Evolutionary conservation across 2,113 vertebrate genomes (phyloP).

Genomic region (Cyphomyrus plagiostoma): DNA sequence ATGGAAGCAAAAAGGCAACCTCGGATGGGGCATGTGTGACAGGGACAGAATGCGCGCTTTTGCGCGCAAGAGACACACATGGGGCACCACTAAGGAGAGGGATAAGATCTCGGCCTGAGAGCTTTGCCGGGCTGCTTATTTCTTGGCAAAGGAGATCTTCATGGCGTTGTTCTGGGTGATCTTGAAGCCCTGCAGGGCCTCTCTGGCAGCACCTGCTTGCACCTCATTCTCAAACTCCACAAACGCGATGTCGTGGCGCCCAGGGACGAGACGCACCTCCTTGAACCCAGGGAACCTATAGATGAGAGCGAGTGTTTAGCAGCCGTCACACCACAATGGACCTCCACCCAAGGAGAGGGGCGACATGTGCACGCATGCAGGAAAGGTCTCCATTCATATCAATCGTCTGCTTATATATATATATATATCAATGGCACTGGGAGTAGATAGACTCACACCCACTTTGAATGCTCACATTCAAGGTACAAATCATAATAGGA

Average conservation of each 20-base stretch:
- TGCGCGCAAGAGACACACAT: too few species aligned
- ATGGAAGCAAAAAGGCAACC: background rate
- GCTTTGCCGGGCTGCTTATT: slow-evolving; percentile 48
- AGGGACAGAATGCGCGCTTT: background rate
- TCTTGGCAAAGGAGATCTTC: slow-evolving; percentile 95
- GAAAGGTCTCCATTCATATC: background rate
- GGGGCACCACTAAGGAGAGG: background rate
- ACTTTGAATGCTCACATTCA: background rate
- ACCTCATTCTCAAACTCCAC: slow-evolving; percentile 93
- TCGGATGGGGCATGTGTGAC: background rate
- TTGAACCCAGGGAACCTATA: slow-evolving; percentile 87
- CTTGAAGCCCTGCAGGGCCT: slow-evolving; percentile 82
- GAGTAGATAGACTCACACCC: background rate
- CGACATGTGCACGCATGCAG: background rate
- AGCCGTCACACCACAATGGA: background rate
- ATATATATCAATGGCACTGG: background rate
- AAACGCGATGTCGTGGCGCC: slow-evolving; percentile 86
- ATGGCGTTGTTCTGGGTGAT: slow-evolving; percentile 86
- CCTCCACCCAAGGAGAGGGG: background rate
- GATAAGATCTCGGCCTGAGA: background rate
- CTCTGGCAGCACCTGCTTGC: slow-evolving; percentile 78
- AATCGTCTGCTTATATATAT: background rate
- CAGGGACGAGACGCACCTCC: slow-evolving; percentile 83
- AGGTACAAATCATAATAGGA: background rate
- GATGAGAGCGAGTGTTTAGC: background rate